A percentile compares a stretch with the other conserved stretches of the same genome.
Evolutionary conservation across 2,888 invertebrate genomes (phyloP).

Genomic region (Tuta absoluta): DNA sequence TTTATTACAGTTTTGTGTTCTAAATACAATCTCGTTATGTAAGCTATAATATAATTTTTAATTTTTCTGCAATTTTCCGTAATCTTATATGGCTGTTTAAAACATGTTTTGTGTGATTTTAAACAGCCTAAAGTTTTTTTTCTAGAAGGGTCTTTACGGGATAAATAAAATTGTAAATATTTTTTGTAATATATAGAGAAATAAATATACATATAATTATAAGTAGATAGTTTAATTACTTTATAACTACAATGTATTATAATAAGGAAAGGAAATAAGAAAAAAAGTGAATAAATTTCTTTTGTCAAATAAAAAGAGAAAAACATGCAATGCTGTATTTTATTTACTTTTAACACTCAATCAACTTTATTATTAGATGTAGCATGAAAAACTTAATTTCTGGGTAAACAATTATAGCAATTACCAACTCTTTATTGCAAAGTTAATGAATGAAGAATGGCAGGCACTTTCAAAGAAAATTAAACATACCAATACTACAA

Average conservation of each 20-base stretch:
- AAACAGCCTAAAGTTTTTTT: conserved; percentile 30
- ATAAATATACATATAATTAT: conserved; percentile 75
- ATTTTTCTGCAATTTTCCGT: conserved; percentile 46
- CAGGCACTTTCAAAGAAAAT: not conserved
- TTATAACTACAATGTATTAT: conserved; percentile 75
- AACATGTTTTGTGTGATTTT: conserved; percentile 29
- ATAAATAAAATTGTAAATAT: conserved; percentile 72
- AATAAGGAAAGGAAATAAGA: conserved; percentile 75
- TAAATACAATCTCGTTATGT: conserved; percentile 49
- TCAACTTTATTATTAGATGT: not conserved
- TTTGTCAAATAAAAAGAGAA: conserved; percentile 79
- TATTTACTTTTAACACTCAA: conserved; percentile 39
- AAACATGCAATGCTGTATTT: conserved; percentile 62
- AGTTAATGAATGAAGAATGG: conserved; percentile 7
- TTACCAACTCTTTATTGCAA: not conserved
- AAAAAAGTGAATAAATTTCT: conserved; percentile 78
- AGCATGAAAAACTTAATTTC: not conserved
- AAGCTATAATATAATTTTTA: conserved; percentile 45
- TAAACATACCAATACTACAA: not conserved
- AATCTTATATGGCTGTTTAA: conserved; percentile 30
- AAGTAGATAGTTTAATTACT: conserved; percentile 78
- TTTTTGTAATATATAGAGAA: conserved; percentile 77
- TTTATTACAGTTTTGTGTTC: conserved; percentile 56
- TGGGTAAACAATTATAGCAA: not conserved
- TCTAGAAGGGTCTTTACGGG: conserved; percentile 74